A percentile compares a stretch with the other conserved stretches of the same genome.
phyloP scores from a whole-genome alignment of 1,140 invertebrate species.

The Drosophila lacertosa region DNA sequence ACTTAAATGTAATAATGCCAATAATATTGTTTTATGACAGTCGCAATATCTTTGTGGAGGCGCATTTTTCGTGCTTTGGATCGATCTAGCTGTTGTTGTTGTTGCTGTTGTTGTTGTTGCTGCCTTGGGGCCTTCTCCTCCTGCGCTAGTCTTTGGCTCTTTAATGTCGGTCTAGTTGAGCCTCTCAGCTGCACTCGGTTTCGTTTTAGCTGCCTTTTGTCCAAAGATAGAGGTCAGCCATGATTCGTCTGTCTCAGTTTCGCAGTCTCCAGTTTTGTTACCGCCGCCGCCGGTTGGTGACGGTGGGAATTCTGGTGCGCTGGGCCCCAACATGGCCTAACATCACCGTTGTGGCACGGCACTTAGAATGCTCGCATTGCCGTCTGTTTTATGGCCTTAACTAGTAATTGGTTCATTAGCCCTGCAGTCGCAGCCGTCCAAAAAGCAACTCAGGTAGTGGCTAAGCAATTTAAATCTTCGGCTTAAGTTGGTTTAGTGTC shows the following conservation, averaged over 20 bases:
- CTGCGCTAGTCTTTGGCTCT: constrained; percentile 34
- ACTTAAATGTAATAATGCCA: constrained; percentile 84
- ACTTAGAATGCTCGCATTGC: constrained; percentile 51
- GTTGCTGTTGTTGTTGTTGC: constrained; percentile 14
- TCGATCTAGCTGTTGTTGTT: constrained; percentile 37
- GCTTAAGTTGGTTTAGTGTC: constrained; percentile 47
- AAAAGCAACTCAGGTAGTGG: constrained; percentile 45
- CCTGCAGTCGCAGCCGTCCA: constrained; percentile 48
- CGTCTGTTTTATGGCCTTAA: constrained; percentile 68
- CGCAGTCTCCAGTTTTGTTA: constrained; percentile 44
- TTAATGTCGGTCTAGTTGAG: constrained; percentile 74
- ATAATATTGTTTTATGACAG: constrained; percentile 84
- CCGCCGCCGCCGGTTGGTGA: constrained; percentile 38
- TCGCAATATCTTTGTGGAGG: constrained; percentile 73
- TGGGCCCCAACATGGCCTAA: background rate
- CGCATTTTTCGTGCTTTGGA: constrained; percentile 60
- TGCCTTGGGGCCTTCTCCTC: constrained; percentile 41
- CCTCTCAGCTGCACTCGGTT: constrained; percentile 64
- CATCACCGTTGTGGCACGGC: constrained; percentile 12
- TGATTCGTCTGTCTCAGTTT: constrained; percentile 51
- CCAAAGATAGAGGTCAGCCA: constrained; percentile 71
- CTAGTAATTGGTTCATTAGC: constrained; percentile 76
- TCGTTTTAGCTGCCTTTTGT: constrained; percentile 55
- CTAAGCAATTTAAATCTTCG: constrained; percentile 56
- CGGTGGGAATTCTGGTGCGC: constrained; percentile 69